phyloP scores from a whole-genome alignment of 2,797 vertebrate genomes.

The Numenius phaeopus region DNA sequence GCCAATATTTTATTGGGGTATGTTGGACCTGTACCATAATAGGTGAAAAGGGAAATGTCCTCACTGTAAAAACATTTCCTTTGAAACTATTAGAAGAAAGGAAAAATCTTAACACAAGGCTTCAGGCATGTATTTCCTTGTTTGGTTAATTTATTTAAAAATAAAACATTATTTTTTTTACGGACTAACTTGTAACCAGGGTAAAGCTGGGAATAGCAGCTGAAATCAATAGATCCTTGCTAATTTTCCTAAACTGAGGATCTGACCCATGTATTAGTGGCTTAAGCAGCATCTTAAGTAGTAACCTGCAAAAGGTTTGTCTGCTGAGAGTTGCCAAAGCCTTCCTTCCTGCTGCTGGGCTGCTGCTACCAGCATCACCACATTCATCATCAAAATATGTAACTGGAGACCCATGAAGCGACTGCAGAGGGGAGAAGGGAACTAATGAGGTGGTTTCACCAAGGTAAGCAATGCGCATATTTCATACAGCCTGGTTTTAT shows the following conservation, averaged over 20 bases:
- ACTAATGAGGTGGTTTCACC: conserved; percentile 53
- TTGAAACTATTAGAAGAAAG: not conserved
- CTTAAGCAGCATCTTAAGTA: not conserved
- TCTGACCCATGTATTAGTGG: not conserved
- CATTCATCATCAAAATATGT: conserved; percentile 8
- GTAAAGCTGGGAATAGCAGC: not conserved
- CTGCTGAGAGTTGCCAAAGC: not conserved
- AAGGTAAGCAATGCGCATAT: conserved; percentile 34
- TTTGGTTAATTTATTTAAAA: not conserved
- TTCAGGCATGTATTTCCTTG: not conserved
- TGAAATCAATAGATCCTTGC: not conserved
- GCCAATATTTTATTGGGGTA: not conserved
- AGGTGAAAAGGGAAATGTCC: not conserved
- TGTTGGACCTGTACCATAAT: not conserved
- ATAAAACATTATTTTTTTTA: not conserved
- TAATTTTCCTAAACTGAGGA: not conserved
- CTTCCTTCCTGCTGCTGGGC: not conserved
- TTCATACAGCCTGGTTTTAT: conserved; percentile 5
- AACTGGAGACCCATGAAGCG: conserved; percentile 13
- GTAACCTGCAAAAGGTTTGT: not conserved
- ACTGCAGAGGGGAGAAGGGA: conserved; percentile 17
- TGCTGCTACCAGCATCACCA: not conserved
- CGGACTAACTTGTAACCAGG: not conserved
- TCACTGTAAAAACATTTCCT: not conserved
- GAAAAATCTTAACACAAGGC: not conserved